phyloP scores from a whole-genome alignment of 2,113 vertebrate species.

The Ginglymostoma cirratum region DNA sequence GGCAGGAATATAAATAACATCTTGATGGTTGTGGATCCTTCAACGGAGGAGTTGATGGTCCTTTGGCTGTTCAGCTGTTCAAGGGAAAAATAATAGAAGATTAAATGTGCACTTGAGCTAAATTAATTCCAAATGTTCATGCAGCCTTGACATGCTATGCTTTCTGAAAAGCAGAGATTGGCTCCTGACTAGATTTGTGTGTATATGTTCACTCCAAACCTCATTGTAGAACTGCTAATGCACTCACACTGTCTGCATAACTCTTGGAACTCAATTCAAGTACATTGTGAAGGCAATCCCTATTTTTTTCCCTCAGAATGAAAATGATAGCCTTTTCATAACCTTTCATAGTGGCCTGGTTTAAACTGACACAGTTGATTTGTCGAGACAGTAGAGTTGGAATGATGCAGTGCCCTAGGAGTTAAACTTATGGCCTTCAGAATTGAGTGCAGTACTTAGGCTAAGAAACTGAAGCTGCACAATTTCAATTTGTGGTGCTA shows the following conservation, averaged over 20 bases:
- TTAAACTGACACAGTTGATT: not conserved
- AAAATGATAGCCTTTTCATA: not conserved
- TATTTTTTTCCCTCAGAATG: not conserved
- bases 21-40: not conserved
- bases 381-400: not conserved
- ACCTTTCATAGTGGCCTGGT: not conserved
- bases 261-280: not conserved
- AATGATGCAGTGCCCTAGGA: not conserved
- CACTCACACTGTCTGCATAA: too few relatives aligned
- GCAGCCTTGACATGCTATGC: not conserved
- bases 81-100: not conserved
- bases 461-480: not conserved
- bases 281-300: not conserved
- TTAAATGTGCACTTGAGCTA: not conserved
- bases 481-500: too few relatives aligned
- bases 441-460: not conserved
- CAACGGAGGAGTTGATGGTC: not conserved
- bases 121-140: constrained; percentile 5
- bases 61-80: not conserved
- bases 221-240: not conserved
- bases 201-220: not conserved
- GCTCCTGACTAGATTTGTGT: not conserved
- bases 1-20: not conserved
- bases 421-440: not conserved
- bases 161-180: not conserved